A percentile compares a stretch with the other conserved stretches of the same genome.
Evolutionary conservation across 2,888 invertebrate species (phyloP).

Genomic region (Iphiclides podalirius): DNA sequence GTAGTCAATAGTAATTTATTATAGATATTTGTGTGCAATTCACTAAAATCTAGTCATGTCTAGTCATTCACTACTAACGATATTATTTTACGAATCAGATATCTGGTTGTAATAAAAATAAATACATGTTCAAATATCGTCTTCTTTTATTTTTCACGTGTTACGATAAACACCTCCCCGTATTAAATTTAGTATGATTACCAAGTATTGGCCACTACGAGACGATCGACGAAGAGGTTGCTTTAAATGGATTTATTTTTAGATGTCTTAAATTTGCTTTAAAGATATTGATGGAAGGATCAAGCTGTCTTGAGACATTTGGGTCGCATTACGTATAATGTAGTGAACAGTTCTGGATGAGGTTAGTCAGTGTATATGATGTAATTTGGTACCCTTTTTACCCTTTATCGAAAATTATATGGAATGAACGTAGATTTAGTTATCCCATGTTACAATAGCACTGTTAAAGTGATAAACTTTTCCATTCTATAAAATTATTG

Average conservation of each 20-base stretch:
- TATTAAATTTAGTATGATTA: slow-evolving; percentile 26
- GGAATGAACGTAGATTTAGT: not conserved
- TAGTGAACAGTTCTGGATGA: slow-evolving; percentile 13
- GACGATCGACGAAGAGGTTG: slow-evolving; percentile 64
- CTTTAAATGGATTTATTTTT: slow-evolving; percentile 52
- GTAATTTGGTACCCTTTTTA: slow-evolving; percentile 9
- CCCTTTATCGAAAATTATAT: slow-evolving; percentile 2
- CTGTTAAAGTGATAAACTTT: too few relatives aligned
- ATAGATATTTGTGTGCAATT: slow-evolving; percentile 47
- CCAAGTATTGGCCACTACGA: slow-evolving; percentile 46
- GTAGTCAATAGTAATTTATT: slow-evolving; percentile 37
- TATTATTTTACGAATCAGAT: slow-evolving; percentile 34
- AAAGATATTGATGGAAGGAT: slow-evolving; percentile 32
- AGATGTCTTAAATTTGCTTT: slow-evolving; percentile 61
- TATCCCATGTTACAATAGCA: not conserved
- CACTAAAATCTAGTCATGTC: slow-evolving; percentile 63
- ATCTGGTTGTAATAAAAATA: slow-evolving; percentile 60
- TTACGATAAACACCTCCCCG: slow-evolving; percentile 33
- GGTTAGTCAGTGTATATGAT: slow-evolving; percentile 12
- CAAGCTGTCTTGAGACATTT: slow-evolving; percentile 22
- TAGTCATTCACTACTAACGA: slow-evolving; percentile 47
- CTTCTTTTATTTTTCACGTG: slow-evolving; percentile 53
- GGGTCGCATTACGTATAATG: slow-evolving; percentile 20
- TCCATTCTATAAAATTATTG: not conserved
- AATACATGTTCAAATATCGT: slow-evolving; percentile 56